Conservation (phyloP, 37 sponge, comb jelly and placozoan genomes). For the Cliona cf. orientalis region DNA sequence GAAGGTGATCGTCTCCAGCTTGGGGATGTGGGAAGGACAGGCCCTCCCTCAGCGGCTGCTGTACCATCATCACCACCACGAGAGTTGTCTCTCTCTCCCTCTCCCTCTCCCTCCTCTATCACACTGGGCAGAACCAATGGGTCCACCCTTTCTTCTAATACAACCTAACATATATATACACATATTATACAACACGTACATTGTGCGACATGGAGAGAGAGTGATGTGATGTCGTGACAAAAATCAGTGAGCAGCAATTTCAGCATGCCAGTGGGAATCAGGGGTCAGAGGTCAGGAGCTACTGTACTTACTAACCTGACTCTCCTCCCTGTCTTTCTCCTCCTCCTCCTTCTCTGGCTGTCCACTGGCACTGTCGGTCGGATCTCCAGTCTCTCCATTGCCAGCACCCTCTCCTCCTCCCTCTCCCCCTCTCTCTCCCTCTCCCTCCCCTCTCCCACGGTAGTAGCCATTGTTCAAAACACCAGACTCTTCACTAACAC, state of each 20-base stretch:
- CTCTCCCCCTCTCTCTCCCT: neutral
- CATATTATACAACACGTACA: neutral
- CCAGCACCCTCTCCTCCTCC: conserved; percentile 2
- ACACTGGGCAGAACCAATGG: too few species aligned
- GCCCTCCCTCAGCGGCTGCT: neutral
- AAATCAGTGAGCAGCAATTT: too few species aligned
- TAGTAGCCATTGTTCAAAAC: neutral
- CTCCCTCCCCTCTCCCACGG: neutral
- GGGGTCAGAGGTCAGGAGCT: neutral
- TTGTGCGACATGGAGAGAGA: too few species aligned
- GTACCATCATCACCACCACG: neutral
- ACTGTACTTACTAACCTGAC: neutral
- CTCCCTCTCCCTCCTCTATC: neutral
- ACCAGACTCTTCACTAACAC: neutral
- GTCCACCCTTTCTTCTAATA: too few species aligned
- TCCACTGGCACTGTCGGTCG: neutral
- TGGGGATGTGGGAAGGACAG: conserved; percentile 7
- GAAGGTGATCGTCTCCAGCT: conserved; percentile 36
- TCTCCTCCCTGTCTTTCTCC: neutral
- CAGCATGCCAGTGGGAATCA: neutral
- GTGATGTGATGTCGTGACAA: too few species aligned
- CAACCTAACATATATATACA: neutral
- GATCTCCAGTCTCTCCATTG: neutral
- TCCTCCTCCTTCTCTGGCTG: neutral
- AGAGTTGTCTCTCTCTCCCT: neutral